These are phyloP conservation scores for Erethizon dorsatum DNA, from an alignment of 2,797 vertebrate genomes.

Conservation along the genomic window DNA sequence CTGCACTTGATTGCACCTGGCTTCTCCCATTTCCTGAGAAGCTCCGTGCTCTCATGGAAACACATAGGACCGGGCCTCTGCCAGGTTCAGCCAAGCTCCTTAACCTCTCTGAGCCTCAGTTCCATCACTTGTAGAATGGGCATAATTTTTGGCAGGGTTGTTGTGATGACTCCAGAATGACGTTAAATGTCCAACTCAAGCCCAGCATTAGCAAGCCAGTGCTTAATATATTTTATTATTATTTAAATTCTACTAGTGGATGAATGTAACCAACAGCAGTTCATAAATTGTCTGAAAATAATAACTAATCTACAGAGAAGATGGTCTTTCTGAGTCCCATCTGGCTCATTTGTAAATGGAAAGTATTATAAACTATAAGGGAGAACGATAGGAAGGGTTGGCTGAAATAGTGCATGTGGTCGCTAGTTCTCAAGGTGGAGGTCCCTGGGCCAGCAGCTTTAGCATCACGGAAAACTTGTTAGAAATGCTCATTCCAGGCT, in stretches of 20 bases:
- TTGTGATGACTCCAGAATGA: background rate
- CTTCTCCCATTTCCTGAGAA: background rate
- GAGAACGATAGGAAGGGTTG: rapidly evolving
- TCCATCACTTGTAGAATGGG: background rate
- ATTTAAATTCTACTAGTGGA: background rate
- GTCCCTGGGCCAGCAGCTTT: background rate
- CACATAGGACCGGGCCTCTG: background rate
- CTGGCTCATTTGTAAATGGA: background rate
- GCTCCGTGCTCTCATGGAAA: rapidly evolving
- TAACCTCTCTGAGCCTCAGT: background rate
- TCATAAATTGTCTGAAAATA: background rate
- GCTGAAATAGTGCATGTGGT: background rate
- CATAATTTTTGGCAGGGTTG: background rate
- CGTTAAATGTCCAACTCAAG: background rate
- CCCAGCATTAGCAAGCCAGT: background rate
- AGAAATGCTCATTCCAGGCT: background rate
- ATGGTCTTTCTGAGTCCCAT: background rate
- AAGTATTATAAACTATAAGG: background rate
- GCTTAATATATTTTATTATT: background rate
- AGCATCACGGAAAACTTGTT: background rate
- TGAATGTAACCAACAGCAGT: background rate
- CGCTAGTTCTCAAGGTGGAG: background rate
- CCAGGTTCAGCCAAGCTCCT: background rate
- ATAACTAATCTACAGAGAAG: background rate
- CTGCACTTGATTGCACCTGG: rapidly evolving